phyloP scores from a whole-genome alignment of 92 coral and sea anemone genomes.

The Parazoanthus darwini region DNA sequence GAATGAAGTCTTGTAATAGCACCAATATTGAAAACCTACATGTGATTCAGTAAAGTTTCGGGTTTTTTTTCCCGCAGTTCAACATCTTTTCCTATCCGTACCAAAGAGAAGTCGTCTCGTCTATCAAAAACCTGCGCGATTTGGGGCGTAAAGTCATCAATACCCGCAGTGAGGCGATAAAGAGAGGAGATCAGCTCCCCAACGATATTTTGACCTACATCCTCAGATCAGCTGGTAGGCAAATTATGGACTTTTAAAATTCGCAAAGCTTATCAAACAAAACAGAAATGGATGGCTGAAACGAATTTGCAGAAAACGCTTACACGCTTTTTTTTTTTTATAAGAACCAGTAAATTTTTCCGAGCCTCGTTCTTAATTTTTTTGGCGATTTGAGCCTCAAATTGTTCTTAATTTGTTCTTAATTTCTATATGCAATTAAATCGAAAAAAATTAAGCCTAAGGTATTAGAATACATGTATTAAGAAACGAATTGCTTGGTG shows the following conservation, averaged over 20 bases:
- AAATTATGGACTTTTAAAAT: conserved; percentile 8
- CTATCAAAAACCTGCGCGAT: conserved; percentile 38
- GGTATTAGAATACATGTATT: too few species aligned
- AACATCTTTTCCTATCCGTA: conserved; percentile 42
- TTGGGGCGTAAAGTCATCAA: conserved; percentile 50
- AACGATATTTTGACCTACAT: conserved; percentile 48
- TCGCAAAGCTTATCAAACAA: neutral
- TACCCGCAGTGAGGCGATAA: conserved; percentile 36
- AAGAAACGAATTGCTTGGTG: too few species aligned
- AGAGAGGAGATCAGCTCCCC: conserved; percentile 51
- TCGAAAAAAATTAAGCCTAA: too few species aligned
- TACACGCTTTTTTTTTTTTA: too few species aligned
- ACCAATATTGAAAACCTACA: neutral
- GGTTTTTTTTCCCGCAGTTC: conserved; percentile 42
- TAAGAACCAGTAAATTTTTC: too few species aligned
- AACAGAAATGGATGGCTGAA: too few species aligned
- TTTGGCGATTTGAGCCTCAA: too few species aligned
- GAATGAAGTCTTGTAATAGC: too few species aligned
- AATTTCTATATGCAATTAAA: too few species aligned
- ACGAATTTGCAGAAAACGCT: too few species aligned
- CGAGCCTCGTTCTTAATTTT: too few species aligned
- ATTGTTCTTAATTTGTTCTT: too few species aligned
- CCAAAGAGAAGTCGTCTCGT: conserved; percentile 45
- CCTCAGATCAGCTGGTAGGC: conserved; percentile 44
- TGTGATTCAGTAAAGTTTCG: neutral